Evolutionary conservation across 2,113 vertebrate species (phyloP), one percentile per base, ranked within the genome.

Genomic region (Falco punctatus): DNA sequence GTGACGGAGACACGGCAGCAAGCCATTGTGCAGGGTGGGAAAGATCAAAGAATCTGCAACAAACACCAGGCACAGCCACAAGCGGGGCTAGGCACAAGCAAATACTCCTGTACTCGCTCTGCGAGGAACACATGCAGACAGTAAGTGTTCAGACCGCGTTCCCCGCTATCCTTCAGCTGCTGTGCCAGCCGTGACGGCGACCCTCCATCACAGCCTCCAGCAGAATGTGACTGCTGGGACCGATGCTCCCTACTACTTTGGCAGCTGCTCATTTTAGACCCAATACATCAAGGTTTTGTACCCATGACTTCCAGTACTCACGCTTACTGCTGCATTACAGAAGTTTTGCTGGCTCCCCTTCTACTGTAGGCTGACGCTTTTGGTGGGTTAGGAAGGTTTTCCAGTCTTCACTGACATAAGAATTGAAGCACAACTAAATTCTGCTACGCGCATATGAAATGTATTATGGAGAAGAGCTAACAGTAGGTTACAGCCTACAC

Each of bases 1-100:
- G 22, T 0, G 1, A 26, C 0, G 0, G 44, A 78, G 64, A 72
- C 0, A 1, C 27, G 16, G 62, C 1, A 1, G 38, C 32, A 77
- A 72, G 35, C 1, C 4, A 3, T 22, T 32, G 19, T 22, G 46
- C 33, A 12, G 46, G 11, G 30, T 54, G 38, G 27, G 48, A 81
- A 57, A 5, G 2, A 46, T 7, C 42, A 74, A 79, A 42, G 28
- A n/a, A 66, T 44, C 58, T 65, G 35, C 1, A 15, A 65, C 13
- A 61, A 88, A 71, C 2, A 2, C 65, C 17, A 66, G 20, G n/a
- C 61, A 71, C 0, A 2, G 48, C 28, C 54, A 58, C 8, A 3
- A 44, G 57, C 2, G 1, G 57, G 38, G 32, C 23, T 27, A 46
- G 18, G 74, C 44, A 59, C 44, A 38, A 46, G n/a, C 32, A 51